A percentile compares a stretch with the other conserved stretches of the same genome.
phyloP scores from a whole-genome alignment of 2,888 invertebrate species.

The Phlogophora meticulosa region DNA sequence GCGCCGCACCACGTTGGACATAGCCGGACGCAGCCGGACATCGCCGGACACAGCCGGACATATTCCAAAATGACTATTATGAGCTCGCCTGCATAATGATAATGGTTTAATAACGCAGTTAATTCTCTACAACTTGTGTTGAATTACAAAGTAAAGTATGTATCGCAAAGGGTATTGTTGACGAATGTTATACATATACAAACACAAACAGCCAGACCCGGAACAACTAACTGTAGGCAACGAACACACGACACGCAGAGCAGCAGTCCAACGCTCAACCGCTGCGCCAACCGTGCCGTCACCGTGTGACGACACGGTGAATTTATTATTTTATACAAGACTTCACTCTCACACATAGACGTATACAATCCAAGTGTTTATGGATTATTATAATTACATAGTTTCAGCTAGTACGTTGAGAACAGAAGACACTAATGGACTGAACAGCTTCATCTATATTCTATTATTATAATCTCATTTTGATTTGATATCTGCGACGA shows the following conservation, averaged over 20 bases:
- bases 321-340: too few species aligned
- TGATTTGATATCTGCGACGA: neutral
- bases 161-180: neutral
- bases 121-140: neutral
- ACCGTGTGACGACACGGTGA: too few species aligned
- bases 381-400: neutral
- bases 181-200: neutral
- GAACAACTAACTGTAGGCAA: too few species aligned
- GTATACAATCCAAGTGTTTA: too few species aligned
- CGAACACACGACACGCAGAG: too few species aligned
- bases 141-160: too few species aligned
- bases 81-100: conserved; percentile 6
- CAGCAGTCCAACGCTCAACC: neutral
- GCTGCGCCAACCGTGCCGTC: too few species aligned
- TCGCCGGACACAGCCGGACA: conserved; percentile 5
- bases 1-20: neutral
- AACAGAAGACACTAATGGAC: neutral
- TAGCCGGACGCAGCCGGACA: neutral
- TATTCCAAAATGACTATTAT: neutral
- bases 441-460: neutral
- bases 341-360: too few species aligned
- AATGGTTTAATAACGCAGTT: conserved; percentile 8
- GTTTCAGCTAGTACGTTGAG: neutral
- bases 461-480: neutral
- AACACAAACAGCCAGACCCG: too few species aligned